A percentile compares a stretch with the other conserved stretches of the same genome.
phyloP scores from a whole-genome alignment of 1,140 invertebrate genomes.

The Drosophila pandora region DNA sequence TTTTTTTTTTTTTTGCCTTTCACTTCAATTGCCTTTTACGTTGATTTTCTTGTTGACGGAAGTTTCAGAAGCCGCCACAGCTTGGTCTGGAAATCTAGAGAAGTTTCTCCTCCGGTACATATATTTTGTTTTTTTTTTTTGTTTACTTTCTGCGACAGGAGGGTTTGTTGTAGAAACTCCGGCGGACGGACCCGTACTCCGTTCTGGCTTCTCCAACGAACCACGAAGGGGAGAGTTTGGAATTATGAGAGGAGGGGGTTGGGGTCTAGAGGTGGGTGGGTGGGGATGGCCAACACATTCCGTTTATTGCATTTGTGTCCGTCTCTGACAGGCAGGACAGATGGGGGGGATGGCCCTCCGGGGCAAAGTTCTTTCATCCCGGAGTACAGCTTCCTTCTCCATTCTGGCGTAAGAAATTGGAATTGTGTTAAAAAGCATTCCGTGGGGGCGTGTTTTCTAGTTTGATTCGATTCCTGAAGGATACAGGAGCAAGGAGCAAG shows the following conservation, averaged over 20 bases:
- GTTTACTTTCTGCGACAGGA: slow-evolving; percentile 51
- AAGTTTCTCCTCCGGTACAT: slow-evolving; percentile 43
- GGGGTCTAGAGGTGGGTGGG: background rate
- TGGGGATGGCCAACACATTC: slow-evolving; percentile 17
- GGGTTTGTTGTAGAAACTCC: slow-evolving; percentile 31
- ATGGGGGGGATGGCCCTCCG: slow-evolving; percentile 15
- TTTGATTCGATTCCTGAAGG: slow-evolving; percentile 38
- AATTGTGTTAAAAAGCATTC: slow-evolving; percentile 69
- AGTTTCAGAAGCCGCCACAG: slow-evolving; percentile 20
- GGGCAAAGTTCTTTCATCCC: slow-evolving; percentile 33
- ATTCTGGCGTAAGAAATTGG: slow-evolving; percentile 48
- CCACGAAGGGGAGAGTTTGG: slow-evolving; percentile 28
- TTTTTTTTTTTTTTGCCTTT: slow-evolving; percentile 40
- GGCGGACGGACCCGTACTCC: background rate
- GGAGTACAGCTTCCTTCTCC: slow-evolving; percentile 45
- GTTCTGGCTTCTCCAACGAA: slow-evolving; percentile 1
- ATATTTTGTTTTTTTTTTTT: slow-evolving; percentile 41
- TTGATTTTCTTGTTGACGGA: slow-evolving; percentile 69
- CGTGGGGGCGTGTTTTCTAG: slow-evolving; percentile 39
- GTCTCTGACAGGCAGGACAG: slow-evolving; percentile 13
- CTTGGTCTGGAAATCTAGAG: slow-evolving; percentile 50
- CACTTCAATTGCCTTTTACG: slow-evolving; percentile 59
- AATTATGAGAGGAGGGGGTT: slow-evolving; percentile 20
- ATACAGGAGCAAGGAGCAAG: background rate
- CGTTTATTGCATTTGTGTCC: slow-evolving; percentile 71